Conservation (phyloP, 1,140 invertebrate genomes). For the Lasioglossum albipes region DNA sequence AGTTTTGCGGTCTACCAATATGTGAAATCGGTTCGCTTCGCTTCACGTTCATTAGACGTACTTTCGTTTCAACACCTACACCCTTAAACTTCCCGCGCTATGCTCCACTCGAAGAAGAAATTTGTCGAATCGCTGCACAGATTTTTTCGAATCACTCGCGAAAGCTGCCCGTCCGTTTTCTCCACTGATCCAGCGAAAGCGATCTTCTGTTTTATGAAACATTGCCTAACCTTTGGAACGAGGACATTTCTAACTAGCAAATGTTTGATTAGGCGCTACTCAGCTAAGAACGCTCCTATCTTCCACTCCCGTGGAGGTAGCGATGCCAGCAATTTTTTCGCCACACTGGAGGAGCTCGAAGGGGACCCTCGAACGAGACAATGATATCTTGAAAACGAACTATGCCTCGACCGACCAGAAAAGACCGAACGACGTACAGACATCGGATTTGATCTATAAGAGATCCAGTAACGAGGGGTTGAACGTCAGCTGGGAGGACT, state of each 20-base stretch:
- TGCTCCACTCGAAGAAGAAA: not conserved
- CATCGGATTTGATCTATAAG: conserved; percentile 10
- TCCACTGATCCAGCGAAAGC: no score
- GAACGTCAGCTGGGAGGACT: conserved; percentile 45
- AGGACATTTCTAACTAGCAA: no score
- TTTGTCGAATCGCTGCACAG: not conserved
- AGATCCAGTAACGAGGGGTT: conserved; percentile 56
- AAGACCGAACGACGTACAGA: not conserved
- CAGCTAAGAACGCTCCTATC: conserved; percentile 55
- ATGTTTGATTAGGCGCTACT: conserved; percentile 47
- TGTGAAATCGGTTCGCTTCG: conserved; percentile 50
- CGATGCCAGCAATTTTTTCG: not conserved
- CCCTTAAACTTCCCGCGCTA: conserved; percentile 21
- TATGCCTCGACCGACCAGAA: not conserved
- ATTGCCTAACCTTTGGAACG: no score
- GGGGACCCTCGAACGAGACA: not conserved
- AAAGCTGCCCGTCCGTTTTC: no score
- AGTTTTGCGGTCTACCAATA: conserved; percentile 60
- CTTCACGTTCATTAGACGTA: conserved; percentile 39
- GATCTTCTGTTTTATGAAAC: no score
- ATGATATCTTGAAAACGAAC: not conserved
- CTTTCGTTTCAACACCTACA: conserved; percentile 30
- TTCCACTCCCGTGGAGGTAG: not conserved
- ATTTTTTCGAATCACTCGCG: not conserved
- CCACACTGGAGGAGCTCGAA: not conserved